phyloP scores from a whole-genome alignment of 2,113 vertebrate genomes.

The Elanus axillaris region DNA sequence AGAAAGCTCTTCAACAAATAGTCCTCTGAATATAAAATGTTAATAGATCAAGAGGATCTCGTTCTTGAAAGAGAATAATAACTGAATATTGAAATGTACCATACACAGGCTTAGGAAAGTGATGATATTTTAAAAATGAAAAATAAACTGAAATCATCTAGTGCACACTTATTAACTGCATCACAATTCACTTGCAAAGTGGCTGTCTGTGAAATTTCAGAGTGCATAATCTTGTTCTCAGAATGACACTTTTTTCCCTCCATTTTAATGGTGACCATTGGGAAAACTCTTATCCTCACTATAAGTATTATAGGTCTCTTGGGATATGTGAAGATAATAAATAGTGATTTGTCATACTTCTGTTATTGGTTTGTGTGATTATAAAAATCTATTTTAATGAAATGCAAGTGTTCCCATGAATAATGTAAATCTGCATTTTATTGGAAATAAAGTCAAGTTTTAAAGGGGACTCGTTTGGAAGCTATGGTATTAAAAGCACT shows the following conservation, averaged over 20 bases:
- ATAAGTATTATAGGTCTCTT: constrained; percentile 30
- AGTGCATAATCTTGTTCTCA: constrained; percentile 57
- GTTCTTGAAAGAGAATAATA: constrained; percentile 3
- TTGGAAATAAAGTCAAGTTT: constrained; percentile 60
- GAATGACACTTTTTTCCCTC: constrained; percentile 13
- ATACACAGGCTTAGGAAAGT: not conserved
- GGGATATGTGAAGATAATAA: constrained; percentile 57
- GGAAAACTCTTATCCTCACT: constrained; percentile 44
- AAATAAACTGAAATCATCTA: constrained; percentile 31
- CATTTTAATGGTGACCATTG: constrained; percentile 54
- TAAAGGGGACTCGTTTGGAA: constrained; percentile 46
- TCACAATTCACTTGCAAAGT: constrained; percentile 30
- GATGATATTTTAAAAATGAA: constrained; percentile 17
- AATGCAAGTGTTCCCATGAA: constrained; percentile 61
- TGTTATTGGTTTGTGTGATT: constrained; percentile 65
- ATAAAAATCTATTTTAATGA: constrained; percentile 69
- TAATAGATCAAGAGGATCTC: constrained; percentile 50
- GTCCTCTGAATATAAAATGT: constrained; percentile 23
- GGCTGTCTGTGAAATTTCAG: constrained; percentile 46
- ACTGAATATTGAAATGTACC: constrained; percentile 32
- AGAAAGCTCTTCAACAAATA: constrained; percentile 39
- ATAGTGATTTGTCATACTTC: constrained; percentile 62
- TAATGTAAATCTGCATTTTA: constrained; percentile 62
- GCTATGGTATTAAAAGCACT: constrained; percentile 35
- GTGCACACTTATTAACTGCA: constrained; percentile 8